Percentiles rank a stretch among this genome's conserved stretches.
Evolutionary conservation across 2,113 vertebrate genomes (phyloP).

Genomic region (Ammodytes marinus): DNA sequence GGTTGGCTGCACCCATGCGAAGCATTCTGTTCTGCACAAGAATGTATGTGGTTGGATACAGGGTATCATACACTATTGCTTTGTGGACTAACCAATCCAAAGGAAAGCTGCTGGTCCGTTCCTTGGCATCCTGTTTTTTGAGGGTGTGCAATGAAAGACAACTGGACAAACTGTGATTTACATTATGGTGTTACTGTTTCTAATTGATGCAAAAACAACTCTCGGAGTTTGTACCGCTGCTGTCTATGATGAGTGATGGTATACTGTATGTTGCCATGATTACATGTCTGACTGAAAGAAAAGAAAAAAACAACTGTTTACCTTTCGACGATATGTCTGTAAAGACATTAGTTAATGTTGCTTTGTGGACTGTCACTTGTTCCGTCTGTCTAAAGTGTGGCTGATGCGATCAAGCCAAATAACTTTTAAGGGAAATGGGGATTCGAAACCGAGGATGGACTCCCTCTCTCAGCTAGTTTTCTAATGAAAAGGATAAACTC

Average conservation of each 20-base stretch:
- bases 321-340: conserved; percentile 42
- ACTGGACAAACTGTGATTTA: conserved; percentile 72
- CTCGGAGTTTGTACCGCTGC: conserved; percentile 67
- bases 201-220: conserved; percentile 75
- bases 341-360: conserved; percentile 28
- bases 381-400: conserved; percentile 31
- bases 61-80: conserved; percentile 72
- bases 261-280: conserved; percentile 47
- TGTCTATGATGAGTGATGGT: conserved; percentile 59
- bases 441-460: conserved; percentile 27
- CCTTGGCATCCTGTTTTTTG: conserved; percentile 39
- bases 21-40: conserved; percentile 64
- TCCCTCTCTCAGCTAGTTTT: conserved; percentile 57
- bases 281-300: conserved; percentile 47
- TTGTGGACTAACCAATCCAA: conserved; percentile 62
- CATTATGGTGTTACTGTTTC: conserved; percentile 66
- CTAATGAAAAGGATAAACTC: conserved; percentile 57
- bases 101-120: conserved; percentile 43
- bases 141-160: conserved; percentile 46
- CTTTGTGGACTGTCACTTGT: conserved; percentile 25
- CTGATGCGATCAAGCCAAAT: conserved; percentile 45
- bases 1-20: conserved; percentile 54
- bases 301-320: conserved; percentile 50
- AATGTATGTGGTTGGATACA: conserved; percentile 71
- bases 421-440: conserved; percentile 38